Base-by-base conservation (phyloP, 1,140 invertebrate genomes). In the Eciton burchellii region DNA sequence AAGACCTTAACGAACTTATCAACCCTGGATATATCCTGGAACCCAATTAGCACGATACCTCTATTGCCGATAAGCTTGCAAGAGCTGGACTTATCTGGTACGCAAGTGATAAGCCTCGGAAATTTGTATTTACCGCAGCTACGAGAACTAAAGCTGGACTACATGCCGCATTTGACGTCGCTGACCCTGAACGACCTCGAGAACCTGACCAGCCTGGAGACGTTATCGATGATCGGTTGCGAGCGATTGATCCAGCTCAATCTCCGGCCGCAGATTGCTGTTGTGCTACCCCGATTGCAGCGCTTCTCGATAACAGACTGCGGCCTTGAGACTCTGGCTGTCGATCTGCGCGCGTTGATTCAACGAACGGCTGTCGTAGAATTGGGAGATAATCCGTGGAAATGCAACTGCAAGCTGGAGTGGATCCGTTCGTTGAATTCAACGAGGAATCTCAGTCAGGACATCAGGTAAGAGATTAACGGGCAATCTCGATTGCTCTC, bases 361-460 rank as follows among this genome's bases (percentile, higher is more conserved):
- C 85, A 92, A 82, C 91, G 88, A 70, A 90, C 89, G 4, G 41
- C 90, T 0, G 70, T 91, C 4, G 68, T 94, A 1, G 91, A 93
- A 73, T 73, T 94, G 3, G 91, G 92, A 43, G 88, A 91, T 12
- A 94, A 94, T 85, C 94, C 93, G 0, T 94, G 94, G 94, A 82
- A 81, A 0, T 94, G 94, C 70, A 92, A 94, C 14, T 94, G 94
- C 72, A 84, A 86, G 35, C 88, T 94, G 88, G 91, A 92, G 24
- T 94, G 94, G 94, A 65, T 94, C 0, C 72, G 89, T 26, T 6
- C 72, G 24, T 56, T 90, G 24, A 91, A 93, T 52, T 76, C 87
- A 4, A 90, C 91, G 0, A 91, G 54, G 52, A 74, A 91, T 73
- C 47, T 91, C 11, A 89, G 85, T 24, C 85, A 84, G 9, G 89